Percentiles rank a stretch among this genome's conserved stretches.
Conservation (phyloP, 2,888 invertebrate genomes). For the Tillus elongatus region DNA sequence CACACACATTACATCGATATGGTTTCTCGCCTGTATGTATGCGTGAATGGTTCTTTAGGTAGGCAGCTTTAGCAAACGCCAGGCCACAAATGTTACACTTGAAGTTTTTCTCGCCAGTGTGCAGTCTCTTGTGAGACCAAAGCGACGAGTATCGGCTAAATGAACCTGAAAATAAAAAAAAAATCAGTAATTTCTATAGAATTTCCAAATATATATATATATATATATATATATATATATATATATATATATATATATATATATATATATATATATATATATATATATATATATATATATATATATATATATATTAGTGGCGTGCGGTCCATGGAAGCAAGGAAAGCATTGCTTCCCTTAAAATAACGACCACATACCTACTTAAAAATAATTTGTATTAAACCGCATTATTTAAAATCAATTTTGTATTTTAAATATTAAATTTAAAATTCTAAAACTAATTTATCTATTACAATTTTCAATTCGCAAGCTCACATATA, state of each 20-base stretch:
- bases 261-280: too few species aligned
- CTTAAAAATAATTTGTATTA: too few species aligned
- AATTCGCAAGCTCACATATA: too few species aligned
- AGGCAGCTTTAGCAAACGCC: slow-evolving; percentile 84
- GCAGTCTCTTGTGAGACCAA: slow-evolving; percentile 83
- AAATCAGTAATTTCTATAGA: too few species aligned
- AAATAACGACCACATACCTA: too few species aligned
- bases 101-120: slow-evolving; percentile 76
- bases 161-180: slow-evolving; percentile 40
- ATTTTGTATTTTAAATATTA: background rate
- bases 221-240: slow-evolving; percentile 3
- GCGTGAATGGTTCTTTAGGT: slow-evolving; percentile 78
- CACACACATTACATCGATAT: slow-evolving; percentile 65
- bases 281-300: background rate
- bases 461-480: too few species aligned
- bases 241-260: background rate
- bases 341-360: too few species aligned
- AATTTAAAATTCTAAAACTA: too few species aligned
- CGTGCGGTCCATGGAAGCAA: too few species aligned
- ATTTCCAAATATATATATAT: too few species aligned
- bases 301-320: too few species aligned
- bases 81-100: slow-evolving; percentile 82
- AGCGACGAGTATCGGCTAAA: slow-evolving; percentile 78
- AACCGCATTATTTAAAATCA: too few species aligned
- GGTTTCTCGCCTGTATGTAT: slow-evolving; percentile 69